phyloP scores from a whole-genome alignment of 2,888 invertebrate species.

The Phrixothrix hirtus region DNA sequence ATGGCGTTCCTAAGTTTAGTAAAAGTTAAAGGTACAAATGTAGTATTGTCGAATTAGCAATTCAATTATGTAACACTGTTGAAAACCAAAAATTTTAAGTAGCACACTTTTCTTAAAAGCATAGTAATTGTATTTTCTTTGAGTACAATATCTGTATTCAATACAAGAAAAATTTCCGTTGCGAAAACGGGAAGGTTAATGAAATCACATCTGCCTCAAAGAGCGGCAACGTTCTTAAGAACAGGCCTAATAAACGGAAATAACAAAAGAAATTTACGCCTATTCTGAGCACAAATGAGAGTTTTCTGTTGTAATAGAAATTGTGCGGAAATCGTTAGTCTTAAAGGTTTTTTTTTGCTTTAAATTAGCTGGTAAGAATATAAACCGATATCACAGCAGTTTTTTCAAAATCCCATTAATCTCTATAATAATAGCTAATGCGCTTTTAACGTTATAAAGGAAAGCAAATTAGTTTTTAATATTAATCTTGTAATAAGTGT shows the following conservation, averaged over 20 bases:
- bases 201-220: conserved; percentile 32
- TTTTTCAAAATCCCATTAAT: too few relatives aligned
- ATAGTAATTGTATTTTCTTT: conserved; percentile 18
- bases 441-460: too few relatives aligned
- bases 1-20: too few relatives aligned
- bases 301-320: conserved; percentile 32
- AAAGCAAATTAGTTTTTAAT: too few relatives aligned
- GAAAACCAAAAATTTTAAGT: not conserved
- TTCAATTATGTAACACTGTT: not conserved
- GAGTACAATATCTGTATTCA: conserved; percentile 19
- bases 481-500: too few relatives aligned
- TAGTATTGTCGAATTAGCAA: too few relatives aligned
- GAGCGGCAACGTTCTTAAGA: conserved; percentile 30
- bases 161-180: conserved; percentile 20
- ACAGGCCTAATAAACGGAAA: conserved; percentile 31
- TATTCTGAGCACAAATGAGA: conserved; percentile 30
- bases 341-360: conserved; percentile 26
- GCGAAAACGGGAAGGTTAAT: conserved; percentile 26
- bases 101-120: conserved; percentile 2
- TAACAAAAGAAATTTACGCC: conserved; percentile 33
- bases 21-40: too few relatives aligned
- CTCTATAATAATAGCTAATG: too few relatives aligned
- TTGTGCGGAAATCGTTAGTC: conserved; percentile 31
- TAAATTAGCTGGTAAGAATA: conserved; percentile 25
- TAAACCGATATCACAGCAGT: conserved; percentile 1